Evolutionary conservation across 2,797 vertebrate genomes (phyloP), one percentile per base, ranked within the genome.

Genomic region (Pelodytes ibericus): DNA sequence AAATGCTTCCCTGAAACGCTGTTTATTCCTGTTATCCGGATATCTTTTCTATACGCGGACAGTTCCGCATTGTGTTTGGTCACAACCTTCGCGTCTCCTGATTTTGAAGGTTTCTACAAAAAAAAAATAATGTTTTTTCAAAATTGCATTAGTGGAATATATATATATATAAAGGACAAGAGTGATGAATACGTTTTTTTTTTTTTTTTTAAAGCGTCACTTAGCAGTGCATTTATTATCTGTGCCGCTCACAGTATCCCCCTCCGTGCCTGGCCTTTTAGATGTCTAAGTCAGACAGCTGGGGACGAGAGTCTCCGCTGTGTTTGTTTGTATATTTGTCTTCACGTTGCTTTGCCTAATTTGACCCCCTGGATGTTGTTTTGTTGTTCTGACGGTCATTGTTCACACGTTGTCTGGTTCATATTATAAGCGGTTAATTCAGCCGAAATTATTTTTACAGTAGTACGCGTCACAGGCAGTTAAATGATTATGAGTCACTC

Each of bases 401-500:
- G 66, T 53, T 26, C 58, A 51, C 8, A 20, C 47, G 29, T 56
- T 53, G 47, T 33, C 20, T 53, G 20, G 47, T 33, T 49, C 49
- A 33, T 5, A n/a, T 33, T 30, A 47, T 36, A 11, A 31, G 47
- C 30, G 20, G 27, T 20, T 53, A 56, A 68, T 68, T 49, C 13
- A 0, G 49, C 27, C 25, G 49, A 31, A 53, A 31, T 24, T 9
- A 33, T 47, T 67, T n/a, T 18, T 11, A 15, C 64, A 49, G 41
- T 49, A 26, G 25, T 27, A 16, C 8, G 24, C 27, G 41, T 66
- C 64, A 66, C n/a, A 29, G 25, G 41, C 63, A 49, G 44, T 41
- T 67, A 67, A 67, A 49, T 44, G 64, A 67, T 67, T 67, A 30
- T 30, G 64, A 39, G 47, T 67, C 64, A 30, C 5, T 67, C 64